Percentiles rank a stretch among this genome's conserved stretches.
These are phyloP conservation scores for Hyles vespertilio DNA, from an alignment of 1,140 invertebrate species.

Conservation along the genomic window DNA sequence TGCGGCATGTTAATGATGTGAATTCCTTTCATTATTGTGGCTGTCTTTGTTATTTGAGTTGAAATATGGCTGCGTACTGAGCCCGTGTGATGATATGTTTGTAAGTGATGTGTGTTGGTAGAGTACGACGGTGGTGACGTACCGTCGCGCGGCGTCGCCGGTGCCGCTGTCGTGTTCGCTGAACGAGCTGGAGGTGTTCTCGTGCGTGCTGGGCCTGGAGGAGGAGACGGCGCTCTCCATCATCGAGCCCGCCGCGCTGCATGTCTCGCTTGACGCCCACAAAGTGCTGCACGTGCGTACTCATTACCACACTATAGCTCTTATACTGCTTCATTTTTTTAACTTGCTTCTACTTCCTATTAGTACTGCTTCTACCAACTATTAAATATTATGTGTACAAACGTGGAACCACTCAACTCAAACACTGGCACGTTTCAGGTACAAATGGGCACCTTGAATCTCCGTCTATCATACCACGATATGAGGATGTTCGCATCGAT, in stretches of 20 bases:
- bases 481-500: conserved; percentile 94
- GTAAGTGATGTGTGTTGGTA: conserved; percentile 36
- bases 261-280: conserved; percentile 76
- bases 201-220: conserved; percentile 93
- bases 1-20: too few species aligned
- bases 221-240: conserved; percentile 97
- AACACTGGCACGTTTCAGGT: conserved; percentile 44
- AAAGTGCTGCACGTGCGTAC: conserved; percentile 61
- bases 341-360: too few species aligned
- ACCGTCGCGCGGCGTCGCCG: conserved; percentile 82
- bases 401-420: too few species aligned
- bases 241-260: conserved; percentile 93
- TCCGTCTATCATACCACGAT: conserved; percentile 95
- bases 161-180: conserved; percentile 91
- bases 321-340: too few species aligned
- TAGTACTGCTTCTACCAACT: too few species aligned
- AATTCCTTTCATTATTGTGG: too few species aligned
- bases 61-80: too few species aligned
- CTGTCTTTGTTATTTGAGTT: too few species aligned
- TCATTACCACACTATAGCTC: too few species aligned
- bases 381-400: too few species aligned
- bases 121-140: conserved; percentile 91
- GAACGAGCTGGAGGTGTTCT: conserved; percentile 95
- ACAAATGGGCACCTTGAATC: conserved; percentile 84
- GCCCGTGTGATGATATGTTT: not conserved